These are phyloP conservation scores for Smittia aterrima DNA, from an alignment of 2,888 invertebrate genomes.

Conservation along the genomic window DNA sequence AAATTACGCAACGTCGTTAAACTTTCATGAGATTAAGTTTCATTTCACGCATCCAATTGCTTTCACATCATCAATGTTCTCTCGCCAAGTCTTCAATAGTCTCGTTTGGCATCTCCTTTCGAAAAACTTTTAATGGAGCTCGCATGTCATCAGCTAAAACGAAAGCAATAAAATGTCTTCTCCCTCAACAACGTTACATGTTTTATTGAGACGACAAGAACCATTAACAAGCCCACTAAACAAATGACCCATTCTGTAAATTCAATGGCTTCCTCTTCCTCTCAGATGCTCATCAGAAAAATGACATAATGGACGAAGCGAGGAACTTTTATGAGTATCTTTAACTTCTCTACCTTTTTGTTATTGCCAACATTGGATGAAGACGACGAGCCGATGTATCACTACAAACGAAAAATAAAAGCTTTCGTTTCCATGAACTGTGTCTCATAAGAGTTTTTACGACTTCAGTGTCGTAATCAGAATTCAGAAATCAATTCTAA, in stretches of 20 bases:
- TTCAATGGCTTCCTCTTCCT: constrained; percentile 1
- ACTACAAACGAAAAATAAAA: neutral
- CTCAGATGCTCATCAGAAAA: neutral
- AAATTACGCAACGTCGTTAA: too few species aligned
- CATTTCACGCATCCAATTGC: too few species aligned
- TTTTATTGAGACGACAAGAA: neutral
- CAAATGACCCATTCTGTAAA: neutral
- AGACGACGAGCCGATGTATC: neutral
- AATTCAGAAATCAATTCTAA: too few species aligned
- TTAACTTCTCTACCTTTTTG: neutral
- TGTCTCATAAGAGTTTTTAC: neutral
- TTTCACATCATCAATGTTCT: too few species aligned
- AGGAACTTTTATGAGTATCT: neutral
- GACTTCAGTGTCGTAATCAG: too few species aligned
- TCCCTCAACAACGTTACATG: neutral
- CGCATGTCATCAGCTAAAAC: neutral
- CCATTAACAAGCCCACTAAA: constrained; percentile 11
- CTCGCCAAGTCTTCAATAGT: neutral
- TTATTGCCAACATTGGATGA: neutral
- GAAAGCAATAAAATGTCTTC: neutral
- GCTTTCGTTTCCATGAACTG: neutral
- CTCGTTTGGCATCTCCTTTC: neutral
- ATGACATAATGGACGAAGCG: neutral
- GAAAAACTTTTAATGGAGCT: constrained; percentile 7
- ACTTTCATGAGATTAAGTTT: too few species aligned